phyloP scores from a whole-genome alignment of 2,888 invertebrate genomes.

The Ferrisia virgata region DNA sequence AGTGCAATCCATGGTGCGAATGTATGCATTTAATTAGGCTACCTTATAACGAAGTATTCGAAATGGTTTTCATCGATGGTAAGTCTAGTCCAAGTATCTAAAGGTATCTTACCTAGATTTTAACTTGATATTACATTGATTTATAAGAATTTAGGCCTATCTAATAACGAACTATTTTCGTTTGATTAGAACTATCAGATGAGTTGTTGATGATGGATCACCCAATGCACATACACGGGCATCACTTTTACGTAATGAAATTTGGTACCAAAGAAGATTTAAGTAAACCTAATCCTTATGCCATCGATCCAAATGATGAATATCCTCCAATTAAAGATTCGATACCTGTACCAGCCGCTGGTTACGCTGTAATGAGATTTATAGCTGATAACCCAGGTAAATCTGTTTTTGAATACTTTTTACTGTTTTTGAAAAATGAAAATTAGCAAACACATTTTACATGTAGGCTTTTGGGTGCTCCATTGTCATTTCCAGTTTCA shows the following conservation, averaged over 20 bases:
- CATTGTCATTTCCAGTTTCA: slow-evolving; percentile 50
- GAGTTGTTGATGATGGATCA: background rate
- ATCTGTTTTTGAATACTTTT: too few species aligned
- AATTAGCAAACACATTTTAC: background rate
- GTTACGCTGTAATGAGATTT: slow-evolving; percentile 60
- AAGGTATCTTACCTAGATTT: background rate
- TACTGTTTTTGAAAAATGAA: too few species aligned
- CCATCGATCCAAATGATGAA: background rate
- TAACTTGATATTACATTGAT: background rate
- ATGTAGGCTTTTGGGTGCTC: slow-evolving; percentile 50
- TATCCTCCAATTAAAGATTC: slow-evolving; percentile 62
- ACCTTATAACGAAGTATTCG: slow-evolving; percentile 65
- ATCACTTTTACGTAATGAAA: background rate
- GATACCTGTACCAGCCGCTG: slow-evolving; percentile 64
- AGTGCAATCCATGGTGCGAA: slow-evolving; percentile 56
- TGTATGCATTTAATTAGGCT: slow-evolving; percentile 66
- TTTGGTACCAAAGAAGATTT: background rate
- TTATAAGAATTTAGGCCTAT: too few species aligned
- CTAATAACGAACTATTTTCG: too few species aligned
- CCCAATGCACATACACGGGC: background rate
- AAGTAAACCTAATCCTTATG: background rate
- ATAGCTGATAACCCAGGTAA: slow-evolving; percentile 59
- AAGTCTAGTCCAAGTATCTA: background rate
- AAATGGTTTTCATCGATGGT: slow-evolving; percentile 70
- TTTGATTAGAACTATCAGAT: background rate